Base-by-base conservation (phyloP, 1,140 invertebrate genomes). In the Aphaenogaster rudis region DNA sequence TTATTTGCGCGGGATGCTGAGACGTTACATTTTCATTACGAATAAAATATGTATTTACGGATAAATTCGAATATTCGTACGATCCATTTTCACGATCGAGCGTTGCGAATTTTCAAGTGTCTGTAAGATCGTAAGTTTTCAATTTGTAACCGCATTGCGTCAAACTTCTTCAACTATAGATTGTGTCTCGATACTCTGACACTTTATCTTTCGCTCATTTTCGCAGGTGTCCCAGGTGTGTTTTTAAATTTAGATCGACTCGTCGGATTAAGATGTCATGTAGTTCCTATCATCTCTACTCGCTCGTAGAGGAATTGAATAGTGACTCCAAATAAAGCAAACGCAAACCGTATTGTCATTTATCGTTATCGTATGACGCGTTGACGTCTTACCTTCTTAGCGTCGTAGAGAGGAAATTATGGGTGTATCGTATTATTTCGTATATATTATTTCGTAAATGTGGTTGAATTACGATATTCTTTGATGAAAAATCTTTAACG, bases 221-320 rank as follows among this genome's bases (percentile, higher is more conserved):
- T 45, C 21, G 39, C 15, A 78, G 42, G 2, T 45, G 5, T 74
- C 6, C 17, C n/a, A 57, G 13, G 7, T 33, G 2, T 11, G 8
- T 48, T 78, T 42, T 63, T 45, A 17, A 63, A 78, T 64, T 28
- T 63, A 78, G 9, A 33, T n/a, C 11, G 15, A 63, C 28, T 57
- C 59, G 39, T 28, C 36, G 28, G 39, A 78, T 28, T 61, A 7
- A 77, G 2, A 42, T 11, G 21, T 50, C 13, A 48, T 17, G 39
- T 69, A 85, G 39, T 84, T 84, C 45, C 57, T 74, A 74, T 61
- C 17, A 17, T 63, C 15, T 85, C 33, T 52, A 52, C 63, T 80
- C 21, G 78, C 33, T 42, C 48, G 78, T 67, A 67, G 63, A 80
- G 48, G 48, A 69, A 80, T 69, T 42, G 63, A 80, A 42, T 66